Conservation (phyloP, 2,797 vertebrate species). For the Poliocrania exsul region DNA sequence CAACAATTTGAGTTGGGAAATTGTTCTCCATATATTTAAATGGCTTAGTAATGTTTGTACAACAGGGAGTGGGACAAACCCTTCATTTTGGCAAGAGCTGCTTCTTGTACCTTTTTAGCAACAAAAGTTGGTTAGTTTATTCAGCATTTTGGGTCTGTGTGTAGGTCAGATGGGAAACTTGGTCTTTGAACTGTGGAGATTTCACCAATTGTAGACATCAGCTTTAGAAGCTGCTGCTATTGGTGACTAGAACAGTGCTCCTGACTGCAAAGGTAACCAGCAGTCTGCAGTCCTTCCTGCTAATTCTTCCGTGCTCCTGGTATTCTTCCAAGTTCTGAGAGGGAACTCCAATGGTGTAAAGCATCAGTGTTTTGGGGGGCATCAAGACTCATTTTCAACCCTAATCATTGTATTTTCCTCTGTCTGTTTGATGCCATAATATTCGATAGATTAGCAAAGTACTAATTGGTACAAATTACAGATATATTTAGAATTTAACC, state of each 20-base stretch:
- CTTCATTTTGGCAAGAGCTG: not conserved
- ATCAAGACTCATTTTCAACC: not conserved
- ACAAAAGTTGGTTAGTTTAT: not conserved
- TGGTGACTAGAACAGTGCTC: not conserved
- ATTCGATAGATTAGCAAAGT: not conserved
- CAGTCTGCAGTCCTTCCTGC: not conserved
- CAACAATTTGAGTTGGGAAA: not conserved
- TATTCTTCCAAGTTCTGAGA: not conserved
- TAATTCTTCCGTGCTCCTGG: not conserved
- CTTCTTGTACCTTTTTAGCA: not conserved
- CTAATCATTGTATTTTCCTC: not conserved
- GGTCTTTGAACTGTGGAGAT: not conserved
- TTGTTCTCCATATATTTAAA: not conserved
- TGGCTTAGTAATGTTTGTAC: not conserved
- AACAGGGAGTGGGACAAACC: not conserved
- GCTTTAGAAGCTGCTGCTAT: not conserved
- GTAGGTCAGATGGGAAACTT: not conserved
- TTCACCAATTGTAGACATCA: not conserved
- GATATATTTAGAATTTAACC: not conserved
- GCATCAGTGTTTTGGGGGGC: not conserved
- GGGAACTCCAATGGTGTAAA: not conserved
- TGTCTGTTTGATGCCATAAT: not conserved
- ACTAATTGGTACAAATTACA: not conserved
- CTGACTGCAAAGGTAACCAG: not conserved
- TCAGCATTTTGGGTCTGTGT: not conserved